Evolutionary conservation across 2,797 vertebrate species (phyloP).

Genomic region (Lithobates pipiens): DNA sequence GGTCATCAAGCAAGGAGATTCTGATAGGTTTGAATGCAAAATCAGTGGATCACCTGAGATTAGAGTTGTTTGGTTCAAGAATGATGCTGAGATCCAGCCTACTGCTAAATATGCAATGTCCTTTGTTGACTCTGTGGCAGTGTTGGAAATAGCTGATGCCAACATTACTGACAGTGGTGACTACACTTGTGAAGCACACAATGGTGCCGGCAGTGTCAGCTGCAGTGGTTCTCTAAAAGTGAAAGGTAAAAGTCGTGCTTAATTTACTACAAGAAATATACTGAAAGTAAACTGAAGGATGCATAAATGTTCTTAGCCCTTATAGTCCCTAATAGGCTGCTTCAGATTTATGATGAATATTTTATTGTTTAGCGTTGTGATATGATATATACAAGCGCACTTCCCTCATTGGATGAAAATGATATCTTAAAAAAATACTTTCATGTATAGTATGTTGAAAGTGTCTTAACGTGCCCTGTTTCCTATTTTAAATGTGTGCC

Average conservation of each 20-base stretch:
- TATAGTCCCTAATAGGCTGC: too few species aligned
- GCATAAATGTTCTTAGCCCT: too few species aligned
- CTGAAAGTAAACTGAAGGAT: background rate
- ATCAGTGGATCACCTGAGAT: conserved; percentile 90
- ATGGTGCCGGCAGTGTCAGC: conserved; percentile 91
- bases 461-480: too few species aligned
- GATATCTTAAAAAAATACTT: too few species aligned
- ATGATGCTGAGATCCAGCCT: conserved; percentile 85
- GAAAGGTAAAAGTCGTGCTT: conserved; percentile 86
- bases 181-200: conserved; percentile 95
- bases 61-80: conserved; percentile 90
- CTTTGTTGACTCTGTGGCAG: conserved; percentile 83
- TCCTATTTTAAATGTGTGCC: too few species aligned
- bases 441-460: too few species aligned
- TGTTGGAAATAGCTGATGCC: conserved; percentile 81
- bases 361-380: too few species aligned
- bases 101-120: conserved; percentile 81
- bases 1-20: conserved; percentile 87
- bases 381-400: too few species aligned
- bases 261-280: background rate
- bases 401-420: too few species aligned
- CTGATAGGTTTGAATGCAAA: conserved; percentile 90
- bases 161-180: conserved; percentile 87
- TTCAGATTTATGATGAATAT: too few species aligned
- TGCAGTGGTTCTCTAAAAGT: conserved; percentile 90